phyloP scores from a whole-genome alignment of 37 sponge, comb jelly and placozoan genomes.

The Beroe ovata region DNA sequence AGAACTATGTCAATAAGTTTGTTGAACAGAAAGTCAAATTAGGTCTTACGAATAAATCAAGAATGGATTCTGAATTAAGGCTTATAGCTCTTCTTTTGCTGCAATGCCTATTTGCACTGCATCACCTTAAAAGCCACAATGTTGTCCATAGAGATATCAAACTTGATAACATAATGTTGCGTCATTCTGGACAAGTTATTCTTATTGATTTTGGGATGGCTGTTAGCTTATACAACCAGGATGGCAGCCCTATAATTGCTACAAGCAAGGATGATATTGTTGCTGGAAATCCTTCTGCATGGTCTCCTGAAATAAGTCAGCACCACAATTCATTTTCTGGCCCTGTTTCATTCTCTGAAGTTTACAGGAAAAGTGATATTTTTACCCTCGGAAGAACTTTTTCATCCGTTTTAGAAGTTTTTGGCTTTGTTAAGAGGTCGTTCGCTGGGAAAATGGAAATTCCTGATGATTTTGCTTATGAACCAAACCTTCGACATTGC shows the following conservation, averaged over 20 bases:
- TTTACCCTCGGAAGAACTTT: slow-evolving; percentile 30
- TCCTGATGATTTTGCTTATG: not conserved
- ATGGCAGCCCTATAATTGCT: slow-evolving; percentile 7
- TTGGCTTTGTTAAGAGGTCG: slow-evolving; percentile 23
- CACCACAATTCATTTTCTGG: slow-evolving; percentile 13
- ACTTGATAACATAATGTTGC: slow-evolving; percentile 56
- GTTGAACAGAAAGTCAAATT: slow-evolving; percentile 37
- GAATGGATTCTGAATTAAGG: not conserved
- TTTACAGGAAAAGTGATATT: slow-evolving; percentile 20
- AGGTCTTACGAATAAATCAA: not conserved
- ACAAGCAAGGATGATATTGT: slow-evolving; percentile 9
- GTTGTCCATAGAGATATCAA: slow-evolving; percentile 42
- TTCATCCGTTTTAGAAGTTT: slow-evolving; percentile 11
- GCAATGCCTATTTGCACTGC: slow-evolving; percentile 14
- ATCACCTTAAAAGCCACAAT: slow-evolving; percentile 14
- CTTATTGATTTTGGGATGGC: slow-evolving; percentile 57
- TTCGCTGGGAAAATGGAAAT: not conserved
- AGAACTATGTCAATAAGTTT: slow-evolving; percentile 24
- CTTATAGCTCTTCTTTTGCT: not conserved
- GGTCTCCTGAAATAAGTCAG: slow-evolving; percentile 50
- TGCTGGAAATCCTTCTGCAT: slow-evolving; percentile 48
- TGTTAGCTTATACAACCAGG: not conserved
- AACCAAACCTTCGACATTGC: not conserved
- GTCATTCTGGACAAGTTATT: slow-evolving; percentile 57
- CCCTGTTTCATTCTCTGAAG: not conserved